Base-by-base conservation (phyloP, 2,797 vertebrate genomes). In the Tokudaia muenninki region DNA sequence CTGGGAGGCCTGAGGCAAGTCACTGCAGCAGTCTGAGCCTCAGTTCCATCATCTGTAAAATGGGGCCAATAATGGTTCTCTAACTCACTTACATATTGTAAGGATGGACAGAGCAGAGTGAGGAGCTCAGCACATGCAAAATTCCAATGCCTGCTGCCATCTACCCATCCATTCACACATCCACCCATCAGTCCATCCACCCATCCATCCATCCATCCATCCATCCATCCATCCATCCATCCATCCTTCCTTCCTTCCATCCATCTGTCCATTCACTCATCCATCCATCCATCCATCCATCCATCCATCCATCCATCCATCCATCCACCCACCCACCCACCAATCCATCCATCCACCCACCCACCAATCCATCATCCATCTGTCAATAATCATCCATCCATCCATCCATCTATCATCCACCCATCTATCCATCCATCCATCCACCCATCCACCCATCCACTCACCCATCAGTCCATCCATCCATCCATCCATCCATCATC, bases 221-320 rank as follows among this genome's bases (percentile, higher is more conserved):
- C 29, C 1, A 75, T 3, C 47, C 50, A 34, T 12, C 29, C 8
- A 50, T 0, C 41, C 29, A 52, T 21, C 17, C 31, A n/a, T 0
- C 31, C 19, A 55, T 6, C 4, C 17, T 21, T 6, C 31, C 29
- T 50, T 10, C 75, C 21, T 2, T 9, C 47, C 21, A 37, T 0
- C 34, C 13, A 37, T 4, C 10, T 13, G 8, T 0, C 5, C 13
- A 50, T 8, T 19, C 17, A n/a, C n/a, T 31, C 11, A 22, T 22
- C 31, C 4, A 80, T 0, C 1, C 2, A 80, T 6, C 19, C 17
- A n/a, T n/a, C 4, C 0, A 13, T 3, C 50, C 50, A 78, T 2
- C 75, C 26, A 50, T 0, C 13, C 6, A 50, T 31, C 10, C 4
- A 41, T 1, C 72, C 8, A 19, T 29, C 41, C 1, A n/a, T 4